Conservation (phyloP, 2,888 invertebrate species). For the Timema cristinae region DNA sequence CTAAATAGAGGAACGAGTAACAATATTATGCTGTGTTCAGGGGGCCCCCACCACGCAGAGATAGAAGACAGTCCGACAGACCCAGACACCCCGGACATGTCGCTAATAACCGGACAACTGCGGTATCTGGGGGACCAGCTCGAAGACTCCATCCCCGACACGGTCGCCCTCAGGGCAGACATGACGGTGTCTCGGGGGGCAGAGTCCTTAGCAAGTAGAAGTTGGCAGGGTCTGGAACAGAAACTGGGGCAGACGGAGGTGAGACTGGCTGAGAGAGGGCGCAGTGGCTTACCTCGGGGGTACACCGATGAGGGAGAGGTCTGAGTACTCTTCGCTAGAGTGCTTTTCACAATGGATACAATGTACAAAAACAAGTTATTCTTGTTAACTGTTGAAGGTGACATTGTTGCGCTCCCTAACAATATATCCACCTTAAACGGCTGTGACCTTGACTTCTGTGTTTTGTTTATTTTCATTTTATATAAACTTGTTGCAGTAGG, state of each 20-base stretch:
- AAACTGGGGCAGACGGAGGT: slow-evolving; percentile 70
- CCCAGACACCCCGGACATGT: slow-evolving; percentile 57
- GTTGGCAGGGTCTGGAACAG: slow-evolving; percentile 85
- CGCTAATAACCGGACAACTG: slow-evolving; percentile 69
- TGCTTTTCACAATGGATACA: no score
- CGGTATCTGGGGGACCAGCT: slow-evolving; percentile 44
- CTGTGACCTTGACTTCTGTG: no score
- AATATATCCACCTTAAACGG: no score
- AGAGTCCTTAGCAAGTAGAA: slow-evolving; percentile 60
- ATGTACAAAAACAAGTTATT: no score
- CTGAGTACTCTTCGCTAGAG: no score
- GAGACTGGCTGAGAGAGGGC: slow-evolving; percentile 63
- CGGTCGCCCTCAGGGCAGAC: slow-evolving; percentile 43
- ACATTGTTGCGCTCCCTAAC: no score
- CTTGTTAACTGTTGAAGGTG: no score
- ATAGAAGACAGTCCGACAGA: not conserved
- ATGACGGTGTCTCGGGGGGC: slow-evolving; percentile 55
- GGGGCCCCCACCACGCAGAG: not conserved
- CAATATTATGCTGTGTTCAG: not conserved
- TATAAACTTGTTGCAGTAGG: no score
- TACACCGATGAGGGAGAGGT: slow-evolving; percentile 35
- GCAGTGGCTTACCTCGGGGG: slow-evolving; percentile 65
- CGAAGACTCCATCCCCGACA: slow-evolving; percentile 19
- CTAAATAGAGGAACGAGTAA: no score
- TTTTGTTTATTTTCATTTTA: no score